Base-by-base conservation (phyloP, 2,888 invertebrate species). In the Sipha maydis region DNA sequence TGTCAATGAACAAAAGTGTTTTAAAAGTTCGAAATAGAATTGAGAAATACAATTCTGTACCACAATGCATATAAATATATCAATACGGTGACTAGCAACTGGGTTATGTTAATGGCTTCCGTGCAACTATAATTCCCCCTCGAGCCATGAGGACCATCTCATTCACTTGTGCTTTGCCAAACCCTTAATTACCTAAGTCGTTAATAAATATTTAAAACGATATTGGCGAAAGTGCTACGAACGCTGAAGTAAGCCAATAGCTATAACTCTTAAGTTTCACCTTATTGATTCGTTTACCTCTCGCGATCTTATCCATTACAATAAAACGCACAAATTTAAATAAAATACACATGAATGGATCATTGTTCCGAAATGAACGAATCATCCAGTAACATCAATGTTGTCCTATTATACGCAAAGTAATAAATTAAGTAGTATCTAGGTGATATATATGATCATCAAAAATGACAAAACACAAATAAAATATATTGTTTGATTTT, bases 201-300 rank as follows among this genome's bases (percentile, higher is more conserved):
- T 85, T 85, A 69, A 85, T 85, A 78, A 69, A 85, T 85, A 78
- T 85, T 71, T 78, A 77, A 85, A 78, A 85, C 34, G 34, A 71
- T 85, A 54, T 54, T 8, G 71, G 34, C 34, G 31, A 67, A 85
- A 82, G 82, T 82, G 82, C 82, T 76, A 38, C 48, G 9, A n/a
- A 34, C 73, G 19, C 34, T 54, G 54, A 69, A 31, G 31, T 75
- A 75, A 83, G n/a, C 11, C 38, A 80, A 80, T 28, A 11, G 56
- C 38, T 21, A n/a, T 38, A 28, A 56, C 56, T 83, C 21, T 73
- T 11, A 3, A 56, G 0, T 34, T 75, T 83, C 56, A 19, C n/a
- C 56, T 61, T 83, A 83, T 56, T 56, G 56, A 83, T 75, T 83
- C 34, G 54, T 83, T 56, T 38, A 1, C 34, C 8, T 19, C 21